Percentiles rank a stretch among this genome's conserved stretches.
phyloP scores from a whole-genome alignment of 30 jellyfish, hydroid and myxozoan species.

The Cassiopea andromeda region DNA sequence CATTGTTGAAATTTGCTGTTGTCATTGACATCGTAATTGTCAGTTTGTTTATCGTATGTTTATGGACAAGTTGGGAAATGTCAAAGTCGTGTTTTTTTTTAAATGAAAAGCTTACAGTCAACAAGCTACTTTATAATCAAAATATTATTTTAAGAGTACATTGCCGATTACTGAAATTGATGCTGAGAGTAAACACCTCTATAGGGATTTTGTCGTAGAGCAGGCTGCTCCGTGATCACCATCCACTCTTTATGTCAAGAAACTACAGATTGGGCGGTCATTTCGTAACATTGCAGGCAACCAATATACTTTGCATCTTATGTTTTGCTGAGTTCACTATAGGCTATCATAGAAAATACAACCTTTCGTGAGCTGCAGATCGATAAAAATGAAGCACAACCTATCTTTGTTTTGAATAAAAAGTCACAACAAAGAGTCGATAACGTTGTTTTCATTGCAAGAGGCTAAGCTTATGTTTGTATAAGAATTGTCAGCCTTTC shows the following conservation, averaged over 20 bases:
- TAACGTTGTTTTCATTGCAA: constrained; percentile 1
- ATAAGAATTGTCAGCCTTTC: neutral
- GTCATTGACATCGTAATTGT: no score
- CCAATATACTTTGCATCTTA: neutral
- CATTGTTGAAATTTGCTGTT: no score
- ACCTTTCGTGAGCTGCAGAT: neutral
- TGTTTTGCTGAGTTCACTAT: neutral
- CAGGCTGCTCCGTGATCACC: neutral
- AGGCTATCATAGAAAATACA: neutral
- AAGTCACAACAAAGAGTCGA: neutral
- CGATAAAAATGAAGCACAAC: neutral
- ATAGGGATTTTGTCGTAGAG: neutral
- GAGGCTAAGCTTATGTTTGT: neutral
- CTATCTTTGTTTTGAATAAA: neutral
- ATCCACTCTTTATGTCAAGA: neutral
- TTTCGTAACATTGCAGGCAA: neutral
- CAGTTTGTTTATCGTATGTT: neutral
- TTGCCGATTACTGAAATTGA: neutral
- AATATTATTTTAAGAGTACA: neutral
- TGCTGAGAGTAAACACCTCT: neutral
- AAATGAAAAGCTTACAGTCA: neutral
- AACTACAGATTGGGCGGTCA: neutral
- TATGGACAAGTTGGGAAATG: neutral
- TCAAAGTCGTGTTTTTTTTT: neutral
- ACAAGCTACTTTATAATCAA: neutral